phyloP scores from a whole-genome alignment of 2,797 vertebrate species.

The Falco rusticolus region DNA sequence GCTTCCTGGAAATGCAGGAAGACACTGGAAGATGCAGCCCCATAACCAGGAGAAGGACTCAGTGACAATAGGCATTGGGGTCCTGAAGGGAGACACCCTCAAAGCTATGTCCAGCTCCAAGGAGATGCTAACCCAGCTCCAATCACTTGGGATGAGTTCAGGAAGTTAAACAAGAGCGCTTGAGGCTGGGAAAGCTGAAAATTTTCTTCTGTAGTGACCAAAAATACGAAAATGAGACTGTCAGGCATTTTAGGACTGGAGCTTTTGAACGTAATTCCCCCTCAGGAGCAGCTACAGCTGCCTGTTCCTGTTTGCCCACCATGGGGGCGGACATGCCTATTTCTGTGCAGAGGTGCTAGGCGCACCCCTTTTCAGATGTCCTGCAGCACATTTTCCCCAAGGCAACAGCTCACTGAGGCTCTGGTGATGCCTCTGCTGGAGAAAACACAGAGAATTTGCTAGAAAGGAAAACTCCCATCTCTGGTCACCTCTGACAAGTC shows the following conservation, averaged over 20 bases:
- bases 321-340: background rate
- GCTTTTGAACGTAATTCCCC: background rate
- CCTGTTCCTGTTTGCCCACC: background rate
- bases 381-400: background rate
- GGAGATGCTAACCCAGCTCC: background rate
- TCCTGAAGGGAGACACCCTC: background rate
- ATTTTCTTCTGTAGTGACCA: background rate
- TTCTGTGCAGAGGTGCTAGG: background rate
- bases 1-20: background rate
- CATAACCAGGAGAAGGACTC: background rate
- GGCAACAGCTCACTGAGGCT: background rate
- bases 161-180: background rate
- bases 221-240: constrained; percentile 11
- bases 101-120: background rate
- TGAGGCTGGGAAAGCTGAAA: background rate
- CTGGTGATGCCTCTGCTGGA: background rate
- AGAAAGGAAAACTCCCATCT: background rate
- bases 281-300: background rate
- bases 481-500: rapidly evolving
- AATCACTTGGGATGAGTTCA: background rate
- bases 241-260: background rate
- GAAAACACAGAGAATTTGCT: background rate
- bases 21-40: background rate
- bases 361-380: background rate
- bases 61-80: background rate